Conservation (phyloP, 2,797 vertebrate genomes). For the Anableps anableps region DNA sequence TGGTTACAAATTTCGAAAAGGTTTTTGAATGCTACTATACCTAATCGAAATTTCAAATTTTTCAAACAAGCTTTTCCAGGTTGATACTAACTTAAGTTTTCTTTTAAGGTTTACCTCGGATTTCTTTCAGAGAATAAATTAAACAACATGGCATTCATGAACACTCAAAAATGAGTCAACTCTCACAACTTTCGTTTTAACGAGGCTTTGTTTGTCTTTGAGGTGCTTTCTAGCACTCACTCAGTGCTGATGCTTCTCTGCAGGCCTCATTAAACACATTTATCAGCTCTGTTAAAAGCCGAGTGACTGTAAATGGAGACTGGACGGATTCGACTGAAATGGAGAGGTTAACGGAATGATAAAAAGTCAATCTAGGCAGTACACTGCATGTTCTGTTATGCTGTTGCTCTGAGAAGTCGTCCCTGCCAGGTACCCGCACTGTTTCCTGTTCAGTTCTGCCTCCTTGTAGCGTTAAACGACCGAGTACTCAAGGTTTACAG, state of each 20-base stretch:
- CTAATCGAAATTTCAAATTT: no score
- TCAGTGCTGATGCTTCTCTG: background rate
- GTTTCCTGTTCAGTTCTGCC: background rate
- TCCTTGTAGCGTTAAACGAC: background rate
- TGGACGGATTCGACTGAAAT: background rate
- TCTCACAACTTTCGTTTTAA: background rate
- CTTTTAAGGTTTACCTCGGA: background rate
- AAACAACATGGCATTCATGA: background rate
- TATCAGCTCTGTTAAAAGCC: background rate
- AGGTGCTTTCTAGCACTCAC: background rate
- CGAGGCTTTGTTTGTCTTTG: background rate
- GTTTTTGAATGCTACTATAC: background rate
- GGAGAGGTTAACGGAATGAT: background rate
- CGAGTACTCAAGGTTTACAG: background rate
- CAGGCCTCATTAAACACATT: background rate
- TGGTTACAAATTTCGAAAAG: background rate
- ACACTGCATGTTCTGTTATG: background rate
- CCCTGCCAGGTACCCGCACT: background rate
- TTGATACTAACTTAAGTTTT: background rate
- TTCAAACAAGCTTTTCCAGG: background rate
- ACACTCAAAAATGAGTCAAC: background rate
- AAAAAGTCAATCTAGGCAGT: background rate
- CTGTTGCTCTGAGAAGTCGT: background rate
- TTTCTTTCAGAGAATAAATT: background rate
- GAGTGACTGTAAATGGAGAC: background rate